Conservation (phyloP, 2,797 vertebrate species). For the Yasuhikotakia modesta region DNA sequence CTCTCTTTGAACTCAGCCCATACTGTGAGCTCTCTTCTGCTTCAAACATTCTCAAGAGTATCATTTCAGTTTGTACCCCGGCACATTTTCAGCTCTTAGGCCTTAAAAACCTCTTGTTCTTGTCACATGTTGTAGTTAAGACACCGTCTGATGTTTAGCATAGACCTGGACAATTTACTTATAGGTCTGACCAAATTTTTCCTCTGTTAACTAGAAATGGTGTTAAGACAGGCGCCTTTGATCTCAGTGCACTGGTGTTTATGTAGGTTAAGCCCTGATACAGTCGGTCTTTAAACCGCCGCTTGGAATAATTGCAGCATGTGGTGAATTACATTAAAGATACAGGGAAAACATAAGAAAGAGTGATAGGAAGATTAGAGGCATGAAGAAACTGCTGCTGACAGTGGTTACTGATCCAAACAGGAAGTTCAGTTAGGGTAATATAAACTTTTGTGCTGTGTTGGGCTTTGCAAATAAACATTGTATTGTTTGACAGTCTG, state of each 20-base stretch:
- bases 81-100: not conserved
- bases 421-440: not conserved
- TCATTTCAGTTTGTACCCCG: not conserved
- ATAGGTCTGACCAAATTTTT: too few relatives aligned
- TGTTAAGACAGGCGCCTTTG: constrained; percentile 16
- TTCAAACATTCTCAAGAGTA: constrained; percentile 10
- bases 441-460: not conserved
- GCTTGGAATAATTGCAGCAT: too few relatives aligned
- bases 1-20: constrained; percentile 13
- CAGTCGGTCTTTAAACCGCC: constrained; percentile 26
- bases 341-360: constrained; percentile 31
- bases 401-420: constrained; percentile 1
- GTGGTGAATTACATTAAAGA: too few relatives aligned
- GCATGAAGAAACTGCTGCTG: constrained; percentile 23
- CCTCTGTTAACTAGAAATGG: too few relatives aligned
- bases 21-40: not conserved
- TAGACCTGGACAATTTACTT: too few relatives aligned
- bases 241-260: constrained; percentile 19
- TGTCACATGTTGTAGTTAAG: too few relatives aligned
- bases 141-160: too few relatives aligned
- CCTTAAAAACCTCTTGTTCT: too few relatives aligned
- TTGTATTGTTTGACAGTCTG: too few relatives aligned
- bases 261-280: constrained; percentile 36
- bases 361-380: constrained; percentile 31
- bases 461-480: not conserved